Evolutionary conservation across 2,888 invertebrate species (phyloP).

Genomic region (Epinotia bilunana): DNA sequence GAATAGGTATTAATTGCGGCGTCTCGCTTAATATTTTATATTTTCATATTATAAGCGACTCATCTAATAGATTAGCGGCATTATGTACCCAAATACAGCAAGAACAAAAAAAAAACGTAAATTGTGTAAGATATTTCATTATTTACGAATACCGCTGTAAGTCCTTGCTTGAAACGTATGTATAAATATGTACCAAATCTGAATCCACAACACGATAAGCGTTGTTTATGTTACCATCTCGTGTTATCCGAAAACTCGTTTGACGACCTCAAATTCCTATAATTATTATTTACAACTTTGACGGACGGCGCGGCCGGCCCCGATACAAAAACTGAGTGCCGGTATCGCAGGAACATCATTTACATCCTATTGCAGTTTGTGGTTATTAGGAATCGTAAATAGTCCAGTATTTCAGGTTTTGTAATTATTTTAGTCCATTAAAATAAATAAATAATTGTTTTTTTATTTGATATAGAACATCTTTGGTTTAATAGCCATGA

Average conservation of each 20-base stretch:
- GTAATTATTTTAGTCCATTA: not conserved
- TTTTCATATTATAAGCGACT: too few species aligned
- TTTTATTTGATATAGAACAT: not conserved
- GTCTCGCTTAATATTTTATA: too few species aligned
- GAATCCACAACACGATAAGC: not conserved
- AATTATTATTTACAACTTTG: constrained; percentile 7
- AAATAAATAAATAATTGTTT: not conserved
- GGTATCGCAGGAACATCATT: constrained; percentile 8
- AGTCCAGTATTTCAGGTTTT: constrained; percentile 19
- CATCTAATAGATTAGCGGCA: too few species aligned
- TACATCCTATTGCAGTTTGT: not conserved
- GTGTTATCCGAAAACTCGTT: constrained; percentile 22
- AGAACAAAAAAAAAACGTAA: too few species aligned
- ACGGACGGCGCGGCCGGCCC: not conserved
- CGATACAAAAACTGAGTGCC: not conserved
- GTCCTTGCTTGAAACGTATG: not conserved
- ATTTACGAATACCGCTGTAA: too few species aligned
- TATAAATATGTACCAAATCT: not conserved
- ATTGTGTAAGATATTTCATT: too few species aligned
- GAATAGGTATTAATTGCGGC: too few species aligned
- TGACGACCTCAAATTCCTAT: constrained; percentile 22
- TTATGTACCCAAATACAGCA: too few species aligned
- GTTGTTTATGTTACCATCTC: constrained; percentile 3
- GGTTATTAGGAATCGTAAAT: constrained; percentile 3
- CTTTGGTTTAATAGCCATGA: too few species aligned